Evolutionary conservation across 2,113 vertebrate species (phyloP).

Genomic region (Chionis minor): DNA sequence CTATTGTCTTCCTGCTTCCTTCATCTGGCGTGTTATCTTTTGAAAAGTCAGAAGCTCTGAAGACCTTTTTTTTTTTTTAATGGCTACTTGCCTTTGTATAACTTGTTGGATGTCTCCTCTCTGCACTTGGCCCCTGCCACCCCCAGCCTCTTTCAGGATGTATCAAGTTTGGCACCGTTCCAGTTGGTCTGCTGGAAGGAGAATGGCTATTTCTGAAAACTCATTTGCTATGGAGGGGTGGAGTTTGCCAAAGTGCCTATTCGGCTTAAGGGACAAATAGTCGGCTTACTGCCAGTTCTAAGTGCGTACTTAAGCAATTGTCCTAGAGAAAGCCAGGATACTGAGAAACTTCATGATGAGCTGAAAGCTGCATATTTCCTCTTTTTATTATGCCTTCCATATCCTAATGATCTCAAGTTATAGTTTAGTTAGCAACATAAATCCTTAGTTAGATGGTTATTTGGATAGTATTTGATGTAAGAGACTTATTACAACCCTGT

Average conservation of each 20-base stretch:
- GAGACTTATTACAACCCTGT: not conserved
- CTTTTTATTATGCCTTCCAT: not conserved
- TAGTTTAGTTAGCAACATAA: not conserved
- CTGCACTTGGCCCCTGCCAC: not conserved
- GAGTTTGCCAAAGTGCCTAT: conserved; percentile 24
- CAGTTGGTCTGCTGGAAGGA: not conserved
- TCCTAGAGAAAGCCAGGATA: not conserved
- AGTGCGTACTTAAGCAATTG: not conserved
- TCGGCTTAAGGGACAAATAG: not conserved
- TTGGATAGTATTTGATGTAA: not conserved
- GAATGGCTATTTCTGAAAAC: not conserved
- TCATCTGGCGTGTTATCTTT: not conserved
- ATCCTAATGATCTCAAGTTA: not conserved
- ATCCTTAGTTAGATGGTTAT: not conserved
- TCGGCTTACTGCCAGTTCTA: not conserved
- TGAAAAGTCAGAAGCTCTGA: not conserved
- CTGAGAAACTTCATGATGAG: not conserved
- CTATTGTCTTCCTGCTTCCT: not conserved
- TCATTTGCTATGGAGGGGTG: not conserved
- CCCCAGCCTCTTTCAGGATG: not conserved
- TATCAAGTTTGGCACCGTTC: not conserved
- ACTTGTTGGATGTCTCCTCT: not conserved
- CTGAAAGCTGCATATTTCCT: not conserved
- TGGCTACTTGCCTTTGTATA: not conserved
- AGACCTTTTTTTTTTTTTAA: not conserved